Evolutionary conservation across 2,888 invertebrate species (phyloP).

Genomic region (Marasmarcha lunaedactyla): DNA sequence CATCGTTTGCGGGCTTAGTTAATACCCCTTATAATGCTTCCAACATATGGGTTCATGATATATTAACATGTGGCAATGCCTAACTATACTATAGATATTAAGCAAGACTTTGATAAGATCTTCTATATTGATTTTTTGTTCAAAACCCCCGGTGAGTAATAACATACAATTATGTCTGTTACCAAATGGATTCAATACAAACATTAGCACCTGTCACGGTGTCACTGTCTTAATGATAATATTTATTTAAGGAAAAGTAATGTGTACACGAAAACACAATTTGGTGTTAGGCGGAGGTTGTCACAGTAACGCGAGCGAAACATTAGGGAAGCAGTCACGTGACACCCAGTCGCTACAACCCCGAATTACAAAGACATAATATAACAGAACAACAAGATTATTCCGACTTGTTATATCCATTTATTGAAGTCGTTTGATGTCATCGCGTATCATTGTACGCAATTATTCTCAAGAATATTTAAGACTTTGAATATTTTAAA

Average conservation of each 20-base stretch:
- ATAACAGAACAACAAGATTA: too few relatives aligned
- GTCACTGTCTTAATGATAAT: slow-evolving; percentile 65
- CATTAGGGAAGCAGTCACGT: slow-evolving; percentile 41
- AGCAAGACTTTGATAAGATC: background rate
- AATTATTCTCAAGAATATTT: too few relatives aligned
- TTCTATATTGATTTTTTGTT: background rate
- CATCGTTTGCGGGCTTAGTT: slow-evolving; percentile 37
- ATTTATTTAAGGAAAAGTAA: slow-evolving; percentile 69
- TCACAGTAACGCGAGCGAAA: slow-evolving; percentile 61
- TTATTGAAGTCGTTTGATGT: too few relatives aligned
- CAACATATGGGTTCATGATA: slow-evolving; percentile 30
- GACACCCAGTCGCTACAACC: slow-evolving; percentile 5
- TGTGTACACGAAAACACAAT: slow-evolving; percentile 67
- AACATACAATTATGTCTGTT: slow-evolving; percentile 45
- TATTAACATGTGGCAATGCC: slow-evolving; percentile 2
- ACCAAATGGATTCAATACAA: slow-evolving; percentile 47
- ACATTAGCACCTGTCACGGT: slow-evolving; percentile 62
- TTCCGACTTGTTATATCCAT: too few relatives aligned
- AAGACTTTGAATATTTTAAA: too few relatives aligned
- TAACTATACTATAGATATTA: slow-evolving; percentile 1
- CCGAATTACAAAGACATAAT: slow-evolving; percentile 7
- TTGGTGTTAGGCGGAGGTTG: slow-evolving; percentile 65
- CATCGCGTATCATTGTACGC: too few relatives aligned
- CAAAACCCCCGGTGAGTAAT: slow-evolving; percentile 15
- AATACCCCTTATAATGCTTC: slow-evolving; percentile 35